A percentile compares a stretch with the other conserved stretches of the same genome.
These are phyloP conservation scores for Drosophila ficusphila DNA, from an alignment of 1,140 invertebrate species.

Conservation along the genomic window DNA sequence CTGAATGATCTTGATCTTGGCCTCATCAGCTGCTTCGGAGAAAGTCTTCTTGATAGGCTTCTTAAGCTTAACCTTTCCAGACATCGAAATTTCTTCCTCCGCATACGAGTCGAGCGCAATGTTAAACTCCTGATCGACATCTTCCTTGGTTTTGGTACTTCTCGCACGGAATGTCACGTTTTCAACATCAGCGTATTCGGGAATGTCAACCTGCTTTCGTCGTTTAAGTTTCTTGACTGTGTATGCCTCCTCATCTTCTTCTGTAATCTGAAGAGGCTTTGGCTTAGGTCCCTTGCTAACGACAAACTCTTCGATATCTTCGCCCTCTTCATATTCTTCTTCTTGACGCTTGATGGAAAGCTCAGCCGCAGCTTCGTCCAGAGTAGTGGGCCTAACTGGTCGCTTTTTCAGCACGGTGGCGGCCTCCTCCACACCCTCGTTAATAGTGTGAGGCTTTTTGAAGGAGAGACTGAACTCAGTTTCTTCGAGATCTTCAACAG, in stretches of 20 bases:
- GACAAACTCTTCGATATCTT: conserved; percentile 84
- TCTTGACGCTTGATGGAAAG: conserved; percentile 83
- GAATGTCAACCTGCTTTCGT: conserved; percentile 87
- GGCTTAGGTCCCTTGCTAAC: conserved; percentile 72
- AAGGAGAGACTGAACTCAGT: conserved; percentile 81
- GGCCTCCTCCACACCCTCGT: conserved; percentile 83
- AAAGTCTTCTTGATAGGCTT: conserved; percentile 89
- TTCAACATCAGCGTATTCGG: conserved; percentile 89
- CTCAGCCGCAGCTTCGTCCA: conserved; percentile 73
- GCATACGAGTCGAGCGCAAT: conserved; percentile 92
- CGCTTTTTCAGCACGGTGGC: conserved; percentile 82
- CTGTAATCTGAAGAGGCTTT: conserved; percentile 85
- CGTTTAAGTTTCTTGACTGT: conserved; percentile 89
- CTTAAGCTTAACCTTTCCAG: conserved; percentile 91
- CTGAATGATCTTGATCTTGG: conserved; percentile 89
- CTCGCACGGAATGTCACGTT: conserved; percentile 90
- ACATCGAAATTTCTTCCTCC: conserved; percentile 93
- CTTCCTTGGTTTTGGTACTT: conserved; percentile 90
- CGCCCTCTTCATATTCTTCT: conserved; percentile 81
- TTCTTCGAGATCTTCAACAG: conserved; percentile 73
- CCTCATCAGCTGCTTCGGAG: conserved; percentile 89
- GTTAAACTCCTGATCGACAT: conserved; percentile 94
- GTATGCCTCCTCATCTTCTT: conserved; percentile 89
- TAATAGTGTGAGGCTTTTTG: conserved; percentile 80
- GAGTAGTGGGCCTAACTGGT: conserved; percentile 60